phyloP scores from a whole-genome alignment of 2,113 vertebrate genomes.

The Onychostoma macrolepis region DNA sequence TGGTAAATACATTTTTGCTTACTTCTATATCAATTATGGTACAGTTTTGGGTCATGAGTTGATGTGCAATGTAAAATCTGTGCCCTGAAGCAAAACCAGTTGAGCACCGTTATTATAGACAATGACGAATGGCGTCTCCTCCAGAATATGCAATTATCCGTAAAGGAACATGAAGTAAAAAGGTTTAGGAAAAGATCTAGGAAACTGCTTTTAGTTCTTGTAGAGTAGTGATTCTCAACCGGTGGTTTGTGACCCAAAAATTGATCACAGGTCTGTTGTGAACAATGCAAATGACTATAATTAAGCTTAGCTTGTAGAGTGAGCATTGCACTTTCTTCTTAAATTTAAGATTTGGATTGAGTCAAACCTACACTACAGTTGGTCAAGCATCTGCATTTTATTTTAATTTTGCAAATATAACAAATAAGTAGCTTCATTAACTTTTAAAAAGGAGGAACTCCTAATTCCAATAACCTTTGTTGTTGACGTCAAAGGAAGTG shows the following conservation, averaged over 20 bases:
- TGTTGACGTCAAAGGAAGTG: background rate
- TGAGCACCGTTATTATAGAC: conserved; percentile 10
- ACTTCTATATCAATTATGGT: background rate
- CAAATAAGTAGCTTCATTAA: background rate
- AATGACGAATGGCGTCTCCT: conserved; percentile 57
- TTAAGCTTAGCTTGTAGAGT: background rate
- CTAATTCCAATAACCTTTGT: background rate
- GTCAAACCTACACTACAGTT: background rate
- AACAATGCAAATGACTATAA: background rate
- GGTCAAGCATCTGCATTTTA: background rate
- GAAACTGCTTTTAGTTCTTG: background rate
- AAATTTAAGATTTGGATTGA: background rate
- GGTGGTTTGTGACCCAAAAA: background rate
- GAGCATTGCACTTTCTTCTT: background rate
- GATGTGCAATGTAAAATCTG: background rate
- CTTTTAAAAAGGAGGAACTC: background rate
- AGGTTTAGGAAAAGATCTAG: background rate
- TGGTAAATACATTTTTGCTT: background rate
- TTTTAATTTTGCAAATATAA: background rate
- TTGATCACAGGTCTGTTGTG: background rate
- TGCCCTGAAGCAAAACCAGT: background rate
- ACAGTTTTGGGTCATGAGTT: background rate
- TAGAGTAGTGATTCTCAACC: background rate
- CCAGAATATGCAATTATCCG: conserved; percentile 64
- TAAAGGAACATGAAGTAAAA: conserved; percentile 46